Evolutionary conservation across 2,888 invertebrate genomes (phyloP).

Genomic region (Sphaerolaimus hirsutus): DNA sequence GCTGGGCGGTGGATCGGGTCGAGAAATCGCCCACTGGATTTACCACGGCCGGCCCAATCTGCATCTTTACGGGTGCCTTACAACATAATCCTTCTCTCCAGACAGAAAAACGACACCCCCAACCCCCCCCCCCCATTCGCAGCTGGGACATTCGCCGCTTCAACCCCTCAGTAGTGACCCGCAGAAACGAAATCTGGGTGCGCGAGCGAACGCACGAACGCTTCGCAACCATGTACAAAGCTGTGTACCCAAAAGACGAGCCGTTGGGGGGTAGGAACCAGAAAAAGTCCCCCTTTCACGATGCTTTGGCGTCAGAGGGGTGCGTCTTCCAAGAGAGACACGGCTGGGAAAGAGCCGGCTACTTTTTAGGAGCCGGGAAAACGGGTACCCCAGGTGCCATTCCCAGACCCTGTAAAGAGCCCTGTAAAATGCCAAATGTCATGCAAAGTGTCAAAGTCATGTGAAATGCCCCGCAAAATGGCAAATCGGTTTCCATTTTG

Average conservation of each 20-base stretch:
- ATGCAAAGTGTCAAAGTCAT: too few species aligned
- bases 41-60: constrained; percentile 52
- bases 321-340: constrained; percentile 66
- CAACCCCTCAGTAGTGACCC: constrained; percentile 43
- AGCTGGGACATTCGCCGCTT: constrained; percentile 57
- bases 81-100: too few species aligned
- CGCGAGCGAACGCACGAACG: constrained; percentile 61
- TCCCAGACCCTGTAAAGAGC: too few species aligned
- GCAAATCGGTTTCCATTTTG: too few species aligned
- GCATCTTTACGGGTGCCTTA: constrained; percentile 63
- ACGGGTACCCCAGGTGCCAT: too few species aligned
- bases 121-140: too few species aligned
- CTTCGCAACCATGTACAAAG: constrained; percentile 60
- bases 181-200: constrained; percentile 47
- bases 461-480: too few species aligned
- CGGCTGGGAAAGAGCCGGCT: constrained; percentile 68
- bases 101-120: too few species aligned
- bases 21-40: constrained; percentile 64
- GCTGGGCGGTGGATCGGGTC: constrained; percentile 61
- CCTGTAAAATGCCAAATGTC: too few species aligned
- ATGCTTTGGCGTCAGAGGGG: constrained; percentile 45
- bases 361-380: too few species aligned
- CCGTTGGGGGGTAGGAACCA: constrained; percentile 52
- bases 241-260: constrained; percentile 48
- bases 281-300: constrained; percentile 42